Conservation (phyloP, 2,113 vertebrate species). For the Oriolus oriolus region DNA sequence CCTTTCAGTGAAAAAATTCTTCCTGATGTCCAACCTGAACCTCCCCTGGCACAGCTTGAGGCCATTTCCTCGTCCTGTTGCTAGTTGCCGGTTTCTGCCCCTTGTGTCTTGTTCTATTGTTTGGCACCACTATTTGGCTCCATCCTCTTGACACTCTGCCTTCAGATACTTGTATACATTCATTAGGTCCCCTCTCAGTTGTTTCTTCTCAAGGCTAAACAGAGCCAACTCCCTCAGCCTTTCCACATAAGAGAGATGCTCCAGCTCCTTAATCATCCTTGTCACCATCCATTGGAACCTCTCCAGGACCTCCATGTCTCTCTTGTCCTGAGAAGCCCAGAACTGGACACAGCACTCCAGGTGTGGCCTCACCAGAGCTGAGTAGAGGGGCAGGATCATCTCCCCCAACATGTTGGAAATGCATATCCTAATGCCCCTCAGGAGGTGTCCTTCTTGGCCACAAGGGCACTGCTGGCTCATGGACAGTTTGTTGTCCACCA, state of each 20-base stretch:
- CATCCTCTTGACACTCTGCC: neutral
- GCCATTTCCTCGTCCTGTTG: neutral
- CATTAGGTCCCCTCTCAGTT: neutral
- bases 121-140: neutral
- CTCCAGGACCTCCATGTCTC: neutral
- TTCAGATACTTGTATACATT: neutral
- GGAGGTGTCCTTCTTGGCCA: neutral
- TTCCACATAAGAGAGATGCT: neutral
- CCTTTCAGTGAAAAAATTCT: neutral
- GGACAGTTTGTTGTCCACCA: neutral
- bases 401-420: neutral
- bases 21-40: neutral
- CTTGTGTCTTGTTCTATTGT: neutral
- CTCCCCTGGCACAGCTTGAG: neutral
- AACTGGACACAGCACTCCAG: neutral
- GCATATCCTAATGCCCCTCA: neutral
- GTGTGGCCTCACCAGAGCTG: too few relatives aligned
- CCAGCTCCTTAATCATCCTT: neutral
- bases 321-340: neutral
- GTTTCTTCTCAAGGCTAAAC: neutral
- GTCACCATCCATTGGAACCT: too few relatives aligned
- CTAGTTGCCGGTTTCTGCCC: neutral
- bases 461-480: neutral
- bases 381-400: neutral
- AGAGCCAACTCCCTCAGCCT: neutral